A percentile compares a stretch with the other conserved stretches of the same genome.
These are phyloP conservation scores for Cheilosia impressa DNA, from an alignment of 2,888 invertebrate genomes.

Conservation along the genomic window DNA sequence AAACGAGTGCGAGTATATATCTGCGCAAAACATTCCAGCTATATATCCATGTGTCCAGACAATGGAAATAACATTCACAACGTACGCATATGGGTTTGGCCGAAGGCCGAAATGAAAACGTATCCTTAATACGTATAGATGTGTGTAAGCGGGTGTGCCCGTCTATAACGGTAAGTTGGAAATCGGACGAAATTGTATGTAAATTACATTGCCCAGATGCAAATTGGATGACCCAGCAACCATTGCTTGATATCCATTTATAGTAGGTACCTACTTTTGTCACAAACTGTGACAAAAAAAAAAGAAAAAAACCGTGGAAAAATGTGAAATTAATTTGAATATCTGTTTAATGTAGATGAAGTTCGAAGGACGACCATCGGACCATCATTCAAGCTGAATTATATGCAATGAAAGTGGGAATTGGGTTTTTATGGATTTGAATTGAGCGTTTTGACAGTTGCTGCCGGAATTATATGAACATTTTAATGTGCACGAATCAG, in stretches of 20 bases:
- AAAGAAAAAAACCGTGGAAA: constrained; percentile 40
- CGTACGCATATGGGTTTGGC: constrained; percentile 71
- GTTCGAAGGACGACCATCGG: constrained; percentile 31
- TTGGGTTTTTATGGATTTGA: constrained; percentile 48
- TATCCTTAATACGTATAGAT: constrained; percentile 38
- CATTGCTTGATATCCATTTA: constrained; percentile 68
- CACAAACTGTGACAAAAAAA: constrained; percentile 40
- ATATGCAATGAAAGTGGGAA: constrained; percentile 56
- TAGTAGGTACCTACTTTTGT: constrained; percentile 33
- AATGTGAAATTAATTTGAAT: constrained; percentile 71
- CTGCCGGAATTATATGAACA: constrained; percentile 55
- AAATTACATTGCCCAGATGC: constrained; percentile 74
- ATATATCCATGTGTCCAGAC: constrained; percentile 51
- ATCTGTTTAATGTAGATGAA: constrained; percentile 71
- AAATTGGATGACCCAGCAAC: constrained; percentile 74
- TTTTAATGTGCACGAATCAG: constrained; percentile 36
- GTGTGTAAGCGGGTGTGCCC: constrained; percentile 11
- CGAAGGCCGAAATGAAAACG: constrained; percentile 65
- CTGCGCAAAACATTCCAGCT: constrained; percentile 28
- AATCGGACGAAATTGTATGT: constrained; percentile 74
- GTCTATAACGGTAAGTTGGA: constrained; percentile 37
- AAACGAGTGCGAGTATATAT: neutral
- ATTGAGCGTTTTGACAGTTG: constrained; percentile 39
- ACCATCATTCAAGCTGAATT: constrained; percentile 21
- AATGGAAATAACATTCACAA: constrained; percentile 66